Evolutionary conservation across 2,113 vertebrate species (phyloP), one percentile per base, ranked within the genome.

Genomic region (Clarias batrachus): DNA sequence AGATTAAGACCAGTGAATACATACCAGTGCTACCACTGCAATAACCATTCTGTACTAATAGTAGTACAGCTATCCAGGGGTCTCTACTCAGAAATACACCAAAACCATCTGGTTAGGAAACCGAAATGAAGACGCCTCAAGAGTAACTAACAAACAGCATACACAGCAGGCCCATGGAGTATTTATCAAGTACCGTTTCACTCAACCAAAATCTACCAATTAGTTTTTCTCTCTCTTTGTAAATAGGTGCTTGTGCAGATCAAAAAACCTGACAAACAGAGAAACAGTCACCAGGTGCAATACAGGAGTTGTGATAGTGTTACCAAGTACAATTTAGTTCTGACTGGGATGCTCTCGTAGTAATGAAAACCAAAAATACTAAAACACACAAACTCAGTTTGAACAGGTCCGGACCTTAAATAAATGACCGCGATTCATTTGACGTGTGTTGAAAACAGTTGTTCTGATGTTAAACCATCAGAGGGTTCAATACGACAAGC

Each of bases 21-120:
- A 13, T 23, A 59, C 2, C 27, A 27, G 25, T 13, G 19, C 11
- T 23, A 59, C 2, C 27, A 27, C 37, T 13, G 19, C 11, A 19
- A 76, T 62, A 63, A n/a, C 56, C 83, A 73, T 63, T 77, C 25
- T 76, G 71, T 27, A 85, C 23, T 6, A 76, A 14, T 19, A 76
- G 30, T 52, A 62, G 23, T 60, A 48, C 7, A 48, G n/a, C 27
- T 33, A 71, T 7, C 13, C 11, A 27, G 30, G 41, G 65, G 25
- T 76, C 33, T 77, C 30, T 10, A 76, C 83, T 60, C 70, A n/a
- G 25, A 48, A 78, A 79, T 62, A 30, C n/a, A 81, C 60, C 65
- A 19, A 33, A 65, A 62, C 57, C 1, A 19, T 25, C 13, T 11
- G 17, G 54, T 33, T 48, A 56, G 68, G 63, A 63, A 85, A 66